Evolutionary conservation across 2,113 vertebrate species (phyloP).

Genomic region (Scatophagus argus): DNA sequence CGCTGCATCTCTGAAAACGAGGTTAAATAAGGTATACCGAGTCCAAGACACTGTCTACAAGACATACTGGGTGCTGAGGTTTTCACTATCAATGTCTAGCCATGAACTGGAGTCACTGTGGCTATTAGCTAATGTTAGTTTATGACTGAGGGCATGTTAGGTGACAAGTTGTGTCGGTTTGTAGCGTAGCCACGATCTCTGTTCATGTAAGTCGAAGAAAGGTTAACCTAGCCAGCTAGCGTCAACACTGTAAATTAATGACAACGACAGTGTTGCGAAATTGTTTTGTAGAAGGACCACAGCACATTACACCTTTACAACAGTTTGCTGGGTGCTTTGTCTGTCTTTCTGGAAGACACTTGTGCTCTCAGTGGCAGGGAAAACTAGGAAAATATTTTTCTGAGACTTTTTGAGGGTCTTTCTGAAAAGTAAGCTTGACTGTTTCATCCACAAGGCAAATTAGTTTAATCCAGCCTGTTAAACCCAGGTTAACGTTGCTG

Average conservation of each 20-base stretch:
- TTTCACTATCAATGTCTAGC: not conserved
- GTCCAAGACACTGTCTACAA: not conserved
- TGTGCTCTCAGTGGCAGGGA: not conserved
- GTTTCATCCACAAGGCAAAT: not conserved
- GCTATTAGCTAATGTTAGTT: not conserved
- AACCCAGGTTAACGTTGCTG: not conserved
- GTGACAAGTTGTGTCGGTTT: not conserved
- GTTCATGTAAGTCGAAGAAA: not conserved
- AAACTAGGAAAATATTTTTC: not conserved
- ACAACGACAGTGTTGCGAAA: not conserved
- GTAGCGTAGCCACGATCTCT: not conserved
- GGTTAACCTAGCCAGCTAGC: not conserved
- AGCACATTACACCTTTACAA: not conserved
- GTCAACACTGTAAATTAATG: not conserved
- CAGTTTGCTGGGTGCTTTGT: not conserved
- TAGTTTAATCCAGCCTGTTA: too few relatives aligned
- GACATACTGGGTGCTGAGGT: too few relatives aligned
- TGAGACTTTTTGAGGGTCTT: too few relatives aligned
- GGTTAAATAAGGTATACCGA: constrained; percentile 52
- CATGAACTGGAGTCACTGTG: not conserved
- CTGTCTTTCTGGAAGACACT: not conserved
- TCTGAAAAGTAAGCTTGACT: not conserved
- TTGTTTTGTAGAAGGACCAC: too few relatives aligned
- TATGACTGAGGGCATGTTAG: not conserved
- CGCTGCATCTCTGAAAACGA: constrained; percentile 29